phyloP scores from a whole-genome alignment of 2,888 invertebrate genomes.

The Atrina japonica region DNA sequence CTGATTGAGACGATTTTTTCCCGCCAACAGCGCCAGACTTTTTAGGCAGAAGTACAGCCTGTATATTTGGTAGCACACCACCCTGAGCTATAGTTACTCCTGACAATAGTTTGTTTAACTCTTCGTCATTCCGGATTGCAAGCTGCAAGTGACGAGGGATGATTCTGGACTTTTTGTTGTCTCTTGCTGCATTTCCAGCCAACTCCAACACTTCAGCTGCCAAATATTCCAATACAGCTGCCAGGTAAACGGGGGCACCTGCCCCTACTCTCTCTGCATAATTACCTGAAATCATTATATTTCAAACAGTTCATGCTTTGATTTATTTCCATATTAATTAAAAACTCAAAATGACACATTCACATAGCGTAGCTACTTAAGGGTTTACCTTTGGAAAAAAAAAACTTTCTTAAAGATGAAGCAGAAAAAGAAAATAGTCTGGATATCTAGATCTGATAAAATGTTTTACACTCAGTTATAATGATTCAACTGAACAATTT shows the following conservation, averaged over 20 bases:
- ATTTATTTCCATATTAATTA: neutral
- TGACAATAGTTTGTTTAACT: slow-evolving; percentile 88
- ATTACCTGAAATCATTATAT: slow-evolving; percentile 64
- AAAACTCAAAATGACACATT: no score
- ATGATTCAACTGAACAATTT: no score
- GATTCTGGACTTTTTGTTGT: slow-evolving; percentile 87
- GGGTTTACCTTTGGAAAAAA: no score
- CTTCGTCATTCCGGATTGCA: slow-evolving; percentile 91
- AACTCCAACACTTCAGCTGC: slow-evolving; percentile 85
- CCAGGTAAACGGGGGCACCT: slow-evolving; percentile 81
- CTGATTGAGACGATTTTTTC: slow-evolving; percentile 64
- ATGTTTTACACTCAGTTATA: no score
- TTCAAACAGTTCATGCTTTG: neutral
- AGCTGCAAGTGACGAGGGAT: slow-evolving; percentile 90
- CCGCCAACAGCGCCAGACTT: slow-evolving; percentile 82
- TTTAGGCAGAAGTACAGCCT: slow-evolving; percentile 89
- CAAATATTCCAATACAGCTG: slow-evolving; percentile 81
- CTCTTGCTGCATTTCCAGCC: slow-evolving; percentile 82
- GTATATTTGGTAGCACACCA: slow-evolving; percentile 91
- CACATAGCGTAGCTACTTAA: no score
- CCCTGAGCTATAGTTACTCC: slow-evolving; percentile 92
- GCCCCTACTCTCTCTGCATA: slow-evolving; percentile 81
- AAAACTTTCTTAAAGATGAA: no score
- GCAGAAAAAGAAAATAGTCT: no score
- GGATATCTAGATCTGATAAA: no score